Evolutionary conservation across 1,140 invertebrate genomes (phyloP).

Genomic region (Drosophila ironensis): DNA sequence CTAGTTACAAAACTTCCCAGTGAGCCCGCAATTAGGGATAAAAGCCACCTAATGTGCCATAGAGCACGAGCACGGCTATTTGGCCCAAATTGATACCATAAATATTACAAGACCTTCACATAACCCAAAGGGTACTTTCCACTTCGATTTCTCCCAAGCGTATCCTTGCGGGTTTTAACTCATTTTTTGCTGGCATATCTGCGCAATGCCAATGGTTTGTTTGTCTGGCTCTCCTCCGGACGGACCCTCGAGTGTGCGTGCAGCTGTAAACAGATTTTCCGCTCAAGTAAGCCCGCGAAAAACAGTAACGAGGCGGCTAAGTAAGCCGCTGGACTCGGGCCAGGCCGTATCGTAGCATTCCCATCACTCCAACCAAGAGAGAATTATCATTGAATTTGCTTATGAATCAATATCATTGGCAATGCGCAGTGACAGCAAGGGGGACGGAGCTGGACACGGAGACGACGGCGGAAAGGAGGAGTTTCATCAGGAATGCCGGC

Average conservation of each 20-base stretch:
- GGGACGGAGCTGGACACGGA: background rate
- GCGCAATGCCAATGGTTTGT: background rate
- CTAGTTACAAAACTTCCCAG: too few species aligned
- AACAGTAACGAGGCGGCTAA: constrained; percentile 68
- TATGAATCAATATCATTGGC: constrained; percentile 77
- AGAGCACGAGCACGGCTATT: too few species aligned
- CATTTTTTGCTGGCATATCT: constrained; percentile 15
- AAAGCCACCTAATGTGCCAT: too few species aligned
- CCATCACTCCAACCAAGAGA: constrained; percentile 4
- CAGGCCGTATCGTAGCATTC: background rate
- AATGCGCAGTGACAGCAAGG: constrained; percentile 40
- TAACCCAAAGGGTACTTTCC: too few species aligned
- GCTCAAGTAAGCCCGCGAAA: constrained; percentile 72
- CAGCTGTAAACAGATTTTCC: constrained; percentile 81
- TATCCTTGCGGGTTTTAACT: too few species aligned
- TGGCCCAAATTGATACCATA: too few species aligned
- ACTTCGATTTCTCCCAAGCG: background rate
- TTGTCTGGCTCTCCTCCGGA: constrained; percentile 9
- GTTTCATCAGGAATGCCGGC: constrained; percentile 61
- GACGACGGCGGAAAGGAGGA: background rate
- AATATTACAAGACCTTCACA: background rate
- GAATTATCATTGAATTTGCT: constrained; percentile 79
- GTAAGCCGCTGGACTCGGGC: constrained; percentile 29
- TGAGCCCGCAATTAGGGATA: too few species aligned
- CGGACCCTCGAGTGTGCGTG: constrained; percentile 68